Evolutionary conservation across 1,140 invertebrate species (phyloP).

Genomic region (Aphaenogaster ashmeadi): DNA sequence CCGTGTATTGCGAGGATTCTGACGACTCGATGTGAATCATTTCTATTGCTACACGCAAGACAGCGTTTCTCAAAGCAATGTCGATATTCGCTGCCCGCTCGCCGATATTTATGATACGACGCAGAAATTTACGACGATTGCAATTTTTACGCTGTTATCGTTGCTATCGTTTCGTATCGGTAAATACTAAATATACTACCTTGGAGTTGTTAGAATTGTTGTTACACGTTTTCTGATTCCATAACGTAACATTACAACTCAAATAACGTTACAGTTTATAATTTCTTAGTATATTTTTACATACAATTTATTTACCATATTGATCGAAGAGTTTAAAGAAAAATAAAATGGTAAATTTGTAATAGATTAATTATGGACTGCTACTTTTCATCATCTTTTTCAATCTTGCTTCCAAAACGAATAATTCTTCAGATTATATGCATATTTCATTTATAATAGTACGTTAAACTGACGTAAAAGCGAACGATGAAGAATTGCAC

Average conservation of each 20-base stretch:
- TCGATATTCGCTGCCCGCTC: neutral
- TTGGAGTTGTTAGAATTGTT: neutral
- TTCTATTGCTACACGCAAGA: neutral
- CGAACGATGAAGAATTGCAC: neutral
- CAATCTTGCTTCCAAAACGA: neutral
- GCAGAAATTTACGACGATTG: slow-evolving; percentile 3
- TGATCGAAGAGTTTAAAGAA: neutral
- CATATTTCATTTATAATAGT: neutral
- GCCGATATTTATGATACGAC: neutral
- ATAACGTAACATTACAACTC: neutral
- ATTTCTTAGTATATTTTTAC: neutral
- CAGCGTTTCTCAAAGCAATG: neutral
- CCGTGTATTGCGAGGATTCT: neutral
- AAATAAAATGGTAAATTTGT: neutral
- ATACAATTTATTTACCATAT: neutral
- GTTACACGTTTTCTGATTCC: neutral
- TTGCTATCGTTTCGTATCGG: neutral
- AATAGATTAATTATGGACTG: neutral
- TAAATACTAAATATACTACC: neutral
- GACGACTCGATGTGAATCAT: slow-evolving; percentile 48
- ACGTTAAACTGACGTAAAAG: neutral
- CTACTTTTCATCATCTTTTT: neutral
- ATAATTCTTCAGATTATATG: neutral
- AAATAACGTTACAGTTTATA: neutral
- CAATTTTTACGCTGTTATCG: neutral